Percentiles rank a stretch among this genome's conserved stretches.
These are phyloP conservation scores for Megalops atlanticus DNA, from an alignment of 2,113 vertebrate species.

Conservation along the genomic window DNA sequence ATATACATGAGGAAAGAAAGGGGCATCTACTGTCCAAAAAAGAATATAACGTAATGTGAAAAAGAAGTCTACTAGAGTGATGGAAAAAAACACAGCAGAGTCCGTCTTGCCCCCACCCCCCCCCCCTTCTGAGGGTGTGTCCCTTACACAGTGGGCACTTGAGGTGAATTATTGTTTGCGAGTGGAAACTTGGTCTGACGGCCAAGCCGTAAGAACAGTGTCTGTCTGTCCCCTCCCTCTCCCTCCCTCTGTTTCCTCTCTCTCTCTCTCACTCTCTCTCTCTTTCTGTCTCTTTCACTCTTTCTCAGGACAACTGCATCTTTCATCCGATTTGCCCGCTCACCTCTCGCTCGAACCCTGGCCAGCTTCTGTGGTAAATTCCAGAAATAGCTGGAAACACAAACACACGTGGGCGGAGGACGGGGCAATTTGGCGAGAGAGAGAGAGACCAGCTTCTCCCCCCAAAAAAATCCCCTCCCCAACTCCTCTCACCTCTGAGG, in stretches of 20 bases:
- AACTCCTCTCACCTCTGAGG: constrained; percentile 33
- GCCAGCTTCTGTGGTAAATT: constrained; percentile 71
- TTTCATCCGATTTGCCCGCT: constrained; percentile 59
- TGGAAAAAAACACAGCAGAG: neutral
- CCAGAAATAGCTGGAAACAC: constrained; percentile 73
- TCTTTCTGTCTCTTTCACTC: constrained; percentile 38
- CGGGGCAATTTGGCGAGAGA: constrained; percentile 44
- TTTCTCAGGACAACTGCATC: constrained; percentile 58
- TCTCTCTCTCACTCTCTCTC: constrained; percentile 31
- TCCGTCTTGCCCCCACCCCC: neutral
- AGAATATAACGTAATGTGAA: neutral
- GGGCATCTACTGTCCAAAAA: no score
- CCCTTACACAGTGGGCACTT: constrained; percentile 63
- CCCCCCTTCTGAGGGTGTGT: constrained; percentile 14
- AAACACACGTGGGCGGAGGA: constrained; percentile 65
- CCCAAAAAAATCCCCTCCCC: constrained; percentile 13
- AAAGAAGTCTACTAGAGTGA: neutral
- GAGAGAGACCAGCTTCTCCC: constrained; percentile 33
- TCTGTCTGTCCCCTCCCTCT: constrained; percentile 54
- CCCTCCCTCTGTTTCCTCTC: neutral
- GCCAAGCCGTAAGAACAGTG: constrained; percentile 68
- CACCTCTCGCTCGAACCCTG: constrained; percentile 57
- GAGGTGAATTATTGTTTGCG: constrained; percentile 74
- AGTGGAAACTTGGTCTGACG: constrained; percentile 75
- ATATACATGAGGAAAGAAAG: no score